Conservation (phyloP, 2,888 invertebrate genomes). For the Pegoplata infirma region DNA sequence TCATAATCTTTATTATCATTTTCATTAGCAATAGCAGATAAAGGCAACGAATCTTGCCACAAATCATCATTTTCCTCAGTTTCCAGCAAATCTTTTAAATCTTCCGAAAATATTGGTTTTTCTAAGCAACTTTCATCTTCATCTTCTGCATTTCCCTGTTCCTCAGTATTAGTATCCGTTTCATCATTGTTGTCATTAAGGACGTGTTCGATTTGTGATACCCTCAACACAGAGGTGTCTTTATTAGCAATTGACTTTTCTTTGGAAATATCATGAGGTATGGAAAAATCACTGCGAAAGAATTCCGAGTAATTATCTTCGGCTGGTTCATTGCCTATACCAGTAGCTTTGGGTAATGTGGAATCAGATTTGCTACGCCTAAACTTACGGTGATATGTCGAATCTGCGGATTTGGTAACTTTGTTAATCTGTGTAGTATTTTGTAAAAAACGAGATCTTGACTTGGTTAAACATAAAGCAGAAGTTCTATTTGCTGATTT, state of each 20-base stretch:
- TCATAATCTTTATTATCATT: conserved; percentile 20
- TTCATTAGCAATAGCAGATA: conserved; percentile 29
- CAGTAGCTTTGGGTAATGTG: conserved; percentile 50
- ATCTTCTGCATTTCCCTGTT: background rate
- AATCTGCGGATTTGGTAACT: background rate
- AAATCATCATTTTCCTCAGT: conserved; percentile 35
- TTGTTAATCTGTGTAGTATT: conserved; percentile 21
- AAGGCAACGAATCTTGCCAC: conserved; percentile 59
- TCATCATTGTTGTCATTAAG: conserved; percentile 46
- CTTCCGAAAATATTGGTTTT: conserved; percentile 70
- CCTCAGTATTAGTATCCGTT: no score
- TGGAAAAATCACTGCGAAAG: conserved; percentile 73
- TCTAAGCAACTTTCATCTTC: conserved; percentile 63
- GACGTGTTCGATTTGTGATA: conserved; percentile 67
- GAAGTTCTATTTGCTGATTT: conserved; percentile 29
- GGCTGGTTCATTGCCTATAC: background rate
- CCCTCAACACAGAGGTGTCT: conserved; percentile 62
- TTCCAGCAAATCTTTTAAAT: conserved; percentile 64
- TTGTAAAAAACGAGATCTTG: conserved; percentile 54
- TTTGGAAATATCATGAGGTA: conserved; percentile 57
- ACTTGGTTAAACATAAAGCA: conserved; percentile 49
- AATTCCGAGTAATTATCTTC: conserved; percentile 70
- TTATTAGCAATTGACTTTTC: background rate
- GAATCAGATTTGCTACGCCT: conserved; percentile 69
- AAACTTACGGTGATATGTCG: conserved; percentile 56